A percentile compares a stretch with the other conserved stretches of the same genome.
These are phyloP conservation scores for Sandelia bainsii DNA, from an alignment of 2,797 vertebrate genomes.

Conservation along the genomic window DNA sequence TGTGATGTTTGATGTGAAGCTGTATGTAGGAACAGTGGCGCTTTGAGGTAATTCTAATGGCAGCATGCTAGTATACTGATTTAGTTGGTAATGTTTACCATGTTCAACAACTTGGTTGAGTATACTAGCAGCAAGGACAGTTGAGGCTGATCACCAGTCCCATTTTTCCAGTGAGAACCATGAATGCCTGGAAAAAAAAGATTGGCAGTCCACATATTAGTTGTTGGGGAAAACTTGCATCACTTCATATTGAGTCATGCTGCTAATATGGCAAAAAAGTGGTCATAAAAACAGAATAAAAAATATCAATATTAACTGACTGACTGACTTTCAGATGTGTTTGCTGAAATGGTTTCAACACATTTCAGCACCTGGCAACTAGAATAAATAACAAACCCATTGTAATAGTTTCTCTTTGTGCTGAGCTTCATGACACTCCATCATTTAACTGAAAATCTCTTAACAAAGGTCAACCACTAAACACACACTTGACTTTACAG, in stretches of 20 bases:
- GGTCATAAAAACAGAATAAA: too few relatives aligned
- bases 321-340: background rate
- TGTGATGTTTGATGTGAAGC: background rate
- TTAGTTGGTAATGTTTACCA: too few relatives aligned
- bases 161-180: too few relatives aligned
- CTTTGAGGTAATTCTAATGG: background rate
- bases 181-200: too few relatives aligned
- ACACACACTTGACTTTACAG: background rate
- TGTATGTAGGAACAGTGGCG: background rate
- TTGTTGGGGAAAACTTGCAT: background rate
- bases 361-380: slow-evolving; percentile 6
- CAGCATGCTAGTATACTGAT: too few relatives aligned
- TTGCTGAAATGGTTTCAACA: background rate
- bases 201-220: background rate
- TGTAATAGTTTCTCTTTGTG: slow-evolving; percentile 7
- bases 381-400: background rate
- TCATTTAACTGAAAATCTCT: background rate
- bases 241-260: too few relatives aligned
- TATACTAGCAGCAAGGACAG: too few relatives aligned
- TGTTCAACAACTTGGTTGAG: too few relatives aligned
- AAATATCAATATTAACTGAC: too few relatives aligned
- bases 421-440: slow-evolving; percentile 2
- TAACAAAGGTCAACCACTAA: background rate
- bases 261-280: too few relatives aligned
- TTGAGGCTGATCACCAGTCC: too few relatives aligned